These are phyloP conservation scores for Chelonia mydas DNA, from an alignment of 2,797 vertebrate species.

Conservation along the genomic window DNA sequence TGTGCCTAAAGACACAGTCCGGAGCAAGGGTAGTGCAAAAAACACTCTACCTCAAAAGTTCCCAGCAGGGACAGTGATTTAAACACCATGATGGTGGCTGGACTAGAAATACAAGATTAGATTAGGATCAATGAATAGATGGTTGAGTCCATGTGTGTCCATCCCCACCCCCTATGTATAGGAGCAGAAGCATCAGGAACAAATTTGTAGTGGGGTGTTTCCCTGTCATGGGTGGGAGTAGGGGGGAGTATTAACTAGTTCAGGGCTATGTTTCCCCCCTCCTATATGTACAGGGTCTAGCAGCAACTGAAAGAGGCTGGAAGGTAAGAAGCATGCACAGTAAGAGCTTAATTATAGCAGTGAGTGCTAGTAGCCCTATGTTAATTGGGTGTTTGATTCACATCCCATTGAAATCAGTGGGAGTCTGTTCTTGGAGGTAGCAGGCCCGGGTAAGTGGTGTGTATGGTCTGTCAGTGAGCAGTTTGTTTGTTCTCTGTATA, in stretches of 20 bases:
- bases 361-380: neutral
- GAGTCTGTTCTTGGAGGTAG: neutral
- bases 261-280: neutral
- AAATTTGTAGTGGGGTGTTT: neutral
- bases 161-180: neutral
- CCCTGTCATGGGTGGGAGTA: neutral
- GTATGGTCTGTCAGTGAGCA: too few relatives aligned
- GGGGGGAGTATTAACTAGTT: neutral
- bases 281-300: neutral
- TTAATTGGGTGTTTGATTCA: neutral
- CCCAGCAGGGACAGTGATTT: neutral
- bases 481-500: too few relatives aligned
- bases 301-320: neutral
- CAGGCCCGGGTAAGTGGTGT: too few relatives aligned
- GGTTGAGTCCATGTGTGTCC: neutral
- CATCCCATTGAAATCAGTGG: neutral
- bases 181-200: neutral
- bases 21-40: neutral
- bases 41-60: neutral
- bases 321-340: neutral
- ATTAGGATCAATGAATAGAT: neutral
- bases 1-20: neutral
- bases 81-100: rapidly evolving
- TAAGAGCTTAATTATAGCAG: neutral
- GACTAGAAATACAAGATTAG: neutral